Evolutionary conservation across 2,113 vertebrate species (phyloP).

Genomic region (Echinops telfairi): DNA sequence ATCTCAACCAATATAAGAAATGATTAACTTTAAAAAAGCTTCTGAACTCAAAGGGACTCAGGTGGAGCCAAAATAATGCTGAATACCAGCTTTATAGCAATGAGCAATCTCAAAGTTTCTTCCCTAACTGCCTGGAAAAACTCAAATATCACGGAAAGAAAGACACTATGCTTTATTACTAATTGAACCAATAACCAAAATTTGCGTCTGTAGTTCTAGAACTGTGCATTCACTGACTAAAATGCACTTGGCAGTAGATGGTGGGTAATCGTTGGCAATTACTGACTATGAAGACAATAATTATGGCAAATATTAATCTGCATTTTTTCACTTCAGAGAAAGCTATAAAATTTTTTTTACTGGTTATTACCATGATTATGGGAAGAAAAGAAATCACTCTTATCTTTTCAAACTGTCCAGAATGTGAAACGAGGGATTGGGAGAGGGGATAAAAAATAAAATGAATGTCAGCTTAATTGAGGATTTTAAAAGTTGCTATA

Average conservation of each 20-base stretch:
- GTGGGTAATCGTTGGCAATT: constrained; percentile 80
- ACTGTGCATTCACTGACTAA: constrained; percentile 79
- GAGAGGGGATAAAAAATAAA: background rate
- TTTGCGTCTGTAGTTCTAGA: constrained; percentile 74
- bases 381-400: constrained; percentile 62
- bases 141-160: constrained; percentile 63
- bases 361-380: constrained; percentile 77
- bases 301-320: constrained; percentile 79
- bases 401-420: constrained; percentile 66
- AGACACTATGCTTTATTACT: constrained; percentile 69
- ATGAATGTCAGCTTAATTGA: background rate
- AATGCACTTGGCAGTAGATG: constrained; percentile 80
- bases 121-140: constrained; percentile 41
- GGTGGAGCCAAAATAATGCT: background rate
- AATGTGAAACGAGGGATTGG: constrained; percentile 44
- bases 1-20: constrained; percentile 4
- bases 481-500: background rate
- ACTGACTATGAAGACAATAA: constrained; percentile 80
- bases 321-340: constrained; percentile 77
- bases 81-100: background rate
- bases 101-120: background rate
- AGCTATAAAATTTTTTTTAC: constrained; percentile 79
- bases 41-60: background rate
- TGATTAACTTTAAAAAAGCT: background rate
- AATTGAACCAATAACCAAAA: constrained; percentile 85